Percentiles rank a stretch among this genome's conserved stretches.
Evolutionary conservation across 2,797 vertebrate genomes (phyloP).

Genomic region (Myiothlypis chrysogaster): DNA sequence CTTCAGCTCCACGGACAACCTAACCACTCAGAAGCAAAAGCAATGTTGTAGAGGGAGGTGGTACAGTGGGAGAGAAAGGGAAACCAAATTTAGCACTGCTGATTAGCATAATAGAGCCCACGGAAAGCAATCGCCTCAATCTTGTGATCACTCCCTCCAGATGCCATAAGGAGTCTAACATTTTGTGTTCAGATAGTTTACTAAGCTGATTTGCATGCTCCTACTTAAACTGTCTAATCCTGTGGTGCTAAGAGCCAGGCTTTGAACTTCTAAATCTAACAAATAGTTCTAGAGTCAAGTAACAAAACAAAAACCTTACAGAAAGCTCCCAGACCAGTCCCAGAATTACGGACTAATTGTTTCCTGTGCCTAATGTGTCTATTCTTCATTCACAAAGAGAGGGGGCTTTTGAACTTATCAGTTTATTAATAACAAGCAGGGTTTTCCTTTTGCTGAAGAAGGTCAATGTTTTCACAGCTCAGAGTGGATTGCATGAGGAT

Average conservation of each 20-base stretch:
- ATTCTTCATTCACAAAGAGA: background rate
- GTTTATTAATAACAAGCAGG: background rate
- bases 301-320: slow-evolving; percentile 25
- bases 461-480: background rate
- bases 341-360: background rate
- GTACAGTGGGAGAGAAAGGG: background rate
- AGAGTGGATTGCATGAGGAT: background rate
- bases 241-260: slow-evolving; percentile 2
- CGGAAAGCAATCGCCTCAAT: background rate
- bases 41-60: background rate
- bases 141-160: slow-evolving; percentile 38
- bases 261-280: slow-evolving; percentile 57
- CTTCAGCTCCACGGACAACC: background rate
- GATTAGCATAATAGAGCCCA: background rate
- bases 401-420: background rate
- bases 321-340: background rate
- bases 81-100: background rate
- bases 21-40: background rate
- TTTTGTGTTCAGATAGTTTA: slow-evolving; percentile 47
- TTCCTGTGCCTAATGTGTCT: background rate
- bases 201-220: slow-evolving; percentile 69
- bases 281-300: slow-evolving; percentile 59
- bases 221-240: slow-evolving; percentile 57
- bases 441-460: background rate
- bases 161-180: background rate